These are phyloP conservation scores for Perca fluviatilis DNA, from an alignment of 2,113 vertebrate genomes.

Conservation along the genomic window DNA sequence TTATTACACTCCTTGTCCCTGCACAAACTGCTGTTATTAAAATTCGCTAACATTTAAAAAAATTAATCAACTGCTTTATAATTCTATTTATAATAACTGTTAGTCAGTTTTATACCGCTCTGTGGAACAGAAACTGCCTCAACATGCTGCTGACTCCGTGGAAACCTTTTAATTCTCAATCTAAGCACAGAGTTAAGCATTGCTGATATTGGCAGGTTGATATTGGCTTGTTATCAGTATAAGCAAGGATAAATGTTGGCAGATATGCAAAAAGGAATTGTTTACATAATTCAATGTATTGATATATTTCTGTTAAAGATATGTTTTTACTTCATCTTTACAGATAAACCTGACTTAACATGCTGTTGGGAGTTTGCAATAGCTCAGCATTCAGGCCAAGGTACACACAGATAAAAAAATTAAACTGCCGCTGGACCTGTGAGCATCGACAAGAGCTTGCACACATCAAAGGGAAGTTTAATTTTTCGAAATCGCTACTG, in stretches of 20 bases:
- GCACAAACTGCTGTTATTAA: neutral
- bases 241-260: neutral
- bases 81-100: neutral
- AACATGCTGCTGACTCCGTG: neutral
- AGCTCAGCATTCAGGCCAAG: constrained; percentile 5
- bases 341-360: constrained; percentile 39
- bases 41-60: neutral
- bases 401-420: constrained; percentile 16
- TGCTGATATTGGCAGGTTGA: neutral
- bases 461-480: neutral
- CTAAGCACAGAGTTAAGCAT: neutral
- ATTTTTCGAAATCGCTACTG: neutral
- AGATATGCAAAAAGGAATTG: neutral
- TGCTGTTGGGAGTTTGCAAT: neutral
- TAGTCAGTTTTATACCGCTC: neutral
- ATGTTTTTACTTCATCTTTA: neutral
- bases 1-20: constrained; percentile 10
- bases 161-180: neutral
- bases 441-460: neutral
- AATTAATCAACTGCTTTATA: neutral
- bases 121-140: neutral
- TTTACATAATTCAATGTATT: neutral
- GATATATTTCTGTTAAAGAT: no score
- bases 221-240: neutral
- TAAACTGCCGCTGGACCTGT: neutral